Evolutionary conservation across 2,888 invertebrate genomes (phyloP), one percentile per base, ranked within the genome.

Genomic region (Epicampocera succincta): DNA sequence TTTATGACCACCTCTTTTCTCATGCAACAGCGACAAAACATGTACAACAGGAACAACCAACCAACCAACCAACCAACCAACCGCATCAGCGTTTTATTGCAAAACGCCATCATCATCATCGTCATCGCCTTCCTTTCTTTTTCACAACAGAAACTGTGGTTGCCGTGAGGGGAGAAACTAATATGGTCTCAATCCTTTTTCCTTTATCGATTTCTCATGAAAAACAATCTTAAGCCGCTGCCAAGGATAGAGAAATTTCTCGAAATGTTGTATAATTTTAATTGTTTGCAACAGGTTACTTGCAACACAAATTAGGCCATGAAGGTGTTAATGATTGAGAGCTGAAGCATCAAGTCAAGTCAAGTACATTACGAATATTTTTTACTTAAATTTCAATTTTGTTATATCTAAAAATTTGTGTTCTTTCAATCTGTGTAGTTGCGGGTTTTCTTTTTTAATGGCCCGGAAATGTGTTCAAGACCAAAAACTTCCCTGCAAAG

Each of bases 1-100:
- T 85, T 88, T 87, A 88, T 87, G 86, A 80, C 77, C 80, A 65
- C 66, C 66, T 82, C 78, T 65, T 73, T 44, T 48, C 33, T 65
- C 33, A 33, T 50, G 54, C 69, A 69, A 60, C 61, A 48, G 56
- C 68, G 21, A 29, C 42, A 33, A 60, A 48, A 71, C 9, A 17
- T n/a, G 44, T 25, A 44, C 54, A 52, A 54, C 44, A 54, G n/a
- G 50, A 56, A 25, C 52, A 44, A 12, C 44, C 13, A 13, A 44
- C n/a, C n/a, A n/a, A n/a, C 2, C 42, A 29, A 29, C 29, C 29
- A 29, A 29, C 13, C 71, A 72, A 29, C 60, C 46, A 54, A 56
- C 25, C 58, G 69, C 56, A 68, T 61, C 29, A 52, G 79, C 61
- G 58, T 5, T 2, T 56, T 69, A 74, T 44, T 58, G 71, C 58